Percentiles rank a stretch among this genome's conserved stretches.
phyloP scores from a whole-genome alignment of 2,113 vertebrate species.

The Atrichornis clamosus region DNA sequence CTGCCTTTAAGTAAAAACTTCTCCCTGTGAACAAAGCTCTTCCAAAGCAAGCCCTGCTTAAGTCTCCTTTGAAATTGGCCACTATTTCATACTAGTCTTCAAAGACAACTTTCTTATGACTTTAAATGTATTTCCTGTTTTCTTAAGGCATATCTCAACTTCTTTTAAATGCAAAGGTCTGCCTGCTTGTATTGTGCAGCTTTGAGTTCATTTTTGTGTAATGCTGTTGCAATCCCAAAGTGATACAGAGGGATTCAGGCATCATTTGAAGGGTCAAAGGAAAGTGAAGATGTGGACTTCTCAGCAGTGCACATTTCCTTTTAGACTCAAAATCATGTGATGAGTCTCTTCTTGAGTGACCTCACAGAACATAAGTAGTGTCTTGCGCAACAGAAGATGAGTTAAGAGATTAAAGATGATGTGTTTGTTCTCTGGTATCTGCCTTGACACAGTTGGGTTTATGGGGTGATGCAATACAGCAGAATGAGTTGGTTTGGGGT shows the following conservation, averaged over 20 bases:
- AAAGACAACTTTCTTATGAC: background rate
- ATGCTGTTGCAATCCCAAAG: background rate
- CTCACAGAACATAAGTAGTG: background rate
- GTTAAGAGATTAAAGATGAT: background rate
- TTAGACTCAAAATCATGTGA: background rate
- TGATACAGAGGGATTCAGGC: background rate
- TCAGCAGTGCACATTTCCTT: background rate
- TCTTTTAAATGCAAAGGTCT: background rate
- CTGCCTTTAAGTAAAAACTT: background rate
- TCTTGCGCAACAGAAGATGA: background rate
- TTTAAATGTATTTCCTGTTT: background rate
- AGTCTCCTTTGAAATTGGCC: background rate
- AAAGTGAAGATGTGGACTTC: background rate
- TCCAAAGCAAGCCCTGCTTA: background rate
- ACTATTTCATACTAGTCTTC: background rate
- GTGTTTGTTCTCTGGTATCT: background rate
- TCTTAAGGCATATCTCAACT: background rate
- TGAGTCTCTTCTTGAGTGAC: background rate
- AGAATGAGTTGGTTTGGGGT: background rate
- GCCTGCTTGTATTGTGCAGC: background rate
- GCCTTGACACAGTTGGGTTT: background rate
- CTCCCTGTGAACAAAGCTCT: background rate
- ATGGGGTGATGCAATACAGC: background rate
- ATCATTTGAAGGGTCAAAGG: background rate
- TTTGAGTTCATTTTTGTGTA: background rate